Percentiles rank a stretch among this genome's conserved stretches.
Evolutionary conservation across 2,113 vertebrate genomes (phyloP).

Genomic region (Dryoscopus gambensis): DNA sequence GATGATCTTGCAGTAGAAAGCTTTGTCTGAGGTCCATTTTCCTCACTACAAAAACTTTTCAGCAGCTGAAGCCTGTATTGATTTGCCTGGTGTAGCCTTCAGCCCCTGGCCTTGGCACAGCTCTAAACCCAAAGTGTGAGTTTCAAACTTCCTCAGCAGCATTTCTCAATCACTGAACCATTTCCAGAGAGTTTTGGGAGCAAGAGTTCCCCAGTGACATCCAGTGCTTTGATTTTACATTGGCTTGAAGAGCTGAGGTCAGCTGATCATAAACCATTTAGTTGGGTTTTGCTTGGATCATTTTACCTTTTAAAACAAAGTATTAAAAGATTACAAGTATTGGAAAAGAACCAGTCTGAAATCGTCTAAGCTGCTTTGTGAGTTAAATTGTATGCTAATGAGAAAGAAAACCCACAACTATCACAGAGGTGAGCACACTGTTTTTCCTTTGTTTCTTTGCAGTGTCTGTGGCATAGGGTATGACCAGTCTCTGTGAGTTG

Average conservation of each 20-base stretch:
- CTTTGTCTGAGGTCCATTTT: background rate
- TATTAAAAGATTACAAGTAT: background rate
- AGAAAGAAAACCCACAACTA: background rate
- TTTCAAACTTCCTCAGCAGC: background rate
- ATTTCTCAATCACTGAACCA: background rate
- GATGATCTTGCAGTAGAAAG: background rate
- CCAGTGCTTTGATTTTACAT: background rate
- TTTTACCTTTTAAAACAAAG: background rate
- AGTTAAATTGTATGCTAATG: background rate
- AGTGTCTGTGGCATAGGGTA: background rate
- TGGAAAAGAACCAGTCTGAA: background rate
- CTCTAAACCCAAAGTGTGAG: background rate
- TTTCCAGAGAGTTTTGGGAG: background rate
- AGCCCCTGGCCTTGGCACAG: background rate
- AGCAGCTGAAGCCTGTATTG: background rate
- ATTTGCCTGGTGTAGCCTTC: background rate
- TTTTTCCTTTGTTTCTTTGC: background rate
- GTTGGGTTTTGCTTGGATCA: background rate
- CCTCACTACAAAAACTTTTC: background rate
- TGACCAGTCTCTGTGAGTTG: background rate
- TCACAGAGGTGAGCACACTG: background rate
- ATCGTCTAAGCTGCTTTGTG: background rate
- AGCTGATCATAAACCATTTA: background rate
- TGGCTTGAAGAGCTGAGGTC: background rate
- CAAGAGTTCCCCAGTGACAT: background rate